Evolutionary conservation across 1,140 invertebrate genomes (phyloP).

Genomic region (Saccostrea glomerata): DNA sequence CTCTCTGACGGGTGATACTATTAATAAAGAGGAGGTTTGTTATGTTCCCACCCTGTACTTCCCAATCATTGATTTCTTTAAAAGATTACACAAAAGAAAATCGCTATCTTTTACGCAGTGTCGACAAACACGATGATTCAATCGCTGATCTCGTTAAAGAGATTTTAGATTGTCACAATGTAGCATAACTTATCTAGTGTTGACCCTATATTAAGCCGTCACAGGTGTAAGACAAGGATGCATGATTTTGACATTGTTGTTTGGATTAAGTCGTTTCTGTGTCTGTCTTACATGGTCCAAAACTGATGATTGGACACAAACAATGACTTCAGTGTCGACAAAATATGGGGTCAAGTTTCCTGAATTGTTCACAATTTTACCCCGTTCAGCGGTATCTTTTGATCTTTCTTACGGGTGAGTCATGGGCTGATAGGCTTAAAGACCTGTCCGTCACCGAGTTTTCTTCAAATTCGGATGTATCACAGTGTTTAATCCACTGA

Average conservation of each 20-base stretch:
- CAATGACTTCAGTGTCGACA: conserved; percentile 23
- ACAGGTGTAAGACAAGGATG: conserved; percentile 28
- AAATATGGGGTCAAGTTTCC: conserved; percentile 33
- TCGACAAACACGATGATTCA: conserved; percentile 32
- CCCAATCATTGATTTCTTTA: conserved; percentile 7
- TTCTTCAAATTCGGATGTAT: conserved; percentile 23
- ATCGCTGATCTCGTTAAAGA: conserved; percentile 36
- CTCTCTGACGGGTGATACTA: background rate
- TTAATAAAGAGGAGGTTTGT: background rate
- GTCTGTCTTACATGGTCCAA: conserved; percentile 27
- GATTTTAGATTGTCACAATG: conserved; percentile 20
- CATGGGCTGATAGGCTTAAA: conserved; percentile 21
- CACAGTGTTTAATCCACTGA: conserved; percentile 30
- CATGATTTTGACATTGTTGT: conserved; percentile 30
- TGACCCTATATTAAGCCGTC: conserved; percentile 31
- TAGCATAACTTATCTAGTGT: conserved; percentile 19
- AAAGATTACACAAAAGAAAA: conserved; percentile 23
- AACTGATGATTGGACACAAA: conserved; percentile 33
- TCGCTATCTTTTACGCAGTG: conserved; percentile 6
- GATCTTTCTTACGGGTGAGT: conserved; percentile 25
- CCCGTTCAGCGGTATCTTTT: conserved; percentile 9
- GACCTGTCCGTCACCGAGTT: conserved; percentile 19
- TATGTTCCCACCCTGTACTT: conserved; percentile 12
- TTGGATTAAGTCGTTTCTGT: conserved; percentile 27
- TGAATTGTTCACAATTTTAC: conserved; percentile 26